Evolutionary conservation across 2,797 vertebrate species (phyloP).

Genomic region (Chloroceryle inda): DNA sequence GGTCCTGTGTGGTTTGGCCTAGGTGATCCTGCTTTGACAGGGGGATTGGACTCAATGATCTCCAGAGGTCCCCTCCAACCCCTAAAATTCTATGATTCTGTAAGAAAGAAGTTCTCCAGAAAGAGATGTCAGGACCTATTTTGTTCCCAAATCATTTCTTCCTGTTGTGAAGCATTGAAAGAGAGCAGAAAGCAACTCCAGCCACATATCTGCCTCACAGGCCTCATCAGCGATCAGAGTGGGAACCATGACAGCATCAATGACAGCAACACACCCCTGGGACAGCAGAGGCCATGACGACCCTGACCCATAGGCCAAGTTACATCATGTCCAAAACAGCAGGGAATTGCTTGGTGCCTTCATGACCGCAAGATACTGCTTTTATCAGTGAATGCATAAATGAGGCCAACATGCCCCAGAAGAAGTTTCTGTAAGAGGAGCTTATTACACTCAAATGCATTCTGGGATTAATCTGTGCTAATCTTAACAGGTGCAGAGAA

Average conservation of each 20-base stretch:
- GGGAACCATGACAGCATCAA: not conserved
- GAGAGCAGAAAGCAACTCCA: not conserved
- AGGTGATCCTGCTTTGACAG: too few relatives aligned
- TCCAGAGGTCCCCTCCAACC: too few relatives aligned
- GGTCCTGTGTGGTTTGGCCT: too few relatives aligned
- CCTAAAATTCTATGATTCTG: too few relatives aligned
- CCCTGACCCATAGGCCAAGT: rapidly evolving
- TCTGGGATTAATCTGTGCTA: not conserved
- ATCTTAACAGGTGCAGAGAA: not conserved
- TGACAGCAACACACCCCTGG: not conserved
- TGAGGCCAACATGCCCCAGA: rapidly evolving
- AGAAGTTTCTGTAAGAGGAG: not conserved
- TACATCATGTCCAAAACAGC: not conserved
- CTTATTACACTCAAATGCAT: not conserved
- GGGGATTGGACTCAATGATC: too few relatives aligned
- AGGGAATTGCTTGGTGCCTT: not conserved
- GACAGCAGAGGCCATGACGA: not conserved
- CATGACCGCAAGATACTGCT: not conserved
- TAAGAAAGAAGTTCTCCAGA: not conserved
- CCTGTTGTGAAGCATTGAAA: not conserved
- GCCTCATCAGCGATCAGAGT: not conserved
- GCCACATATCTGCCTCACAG: not conserved
- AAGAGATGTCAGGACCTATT: not conserved
- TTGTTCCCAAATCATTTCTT: not conserved
- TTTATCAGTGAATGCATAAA: not conserved